Conservation (phyloP, 2,797 vertebrate species). For the Heteromormyrus szaboi region DNA sequence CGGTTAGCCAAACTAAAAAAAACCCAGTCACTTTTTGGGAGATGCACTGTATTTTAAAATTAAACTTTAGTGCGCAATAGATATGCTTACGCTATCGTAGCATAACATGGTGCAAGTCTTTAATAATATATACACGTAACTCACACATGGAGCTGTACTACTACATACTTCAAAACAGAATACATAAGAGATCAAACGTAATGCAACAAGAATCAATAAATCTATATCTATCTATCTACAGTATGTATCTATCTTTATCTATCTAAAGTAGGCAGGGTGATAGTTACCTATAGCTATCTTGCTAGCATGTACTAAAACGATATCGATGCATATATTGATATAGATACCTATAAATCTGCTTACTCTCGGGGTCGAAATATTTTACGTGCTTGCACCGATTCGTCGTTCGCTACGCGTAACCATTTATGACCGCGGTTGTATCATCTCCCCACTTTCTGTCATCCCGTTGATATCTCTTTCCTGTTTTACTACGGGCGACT, state of each 20-base stretch:
- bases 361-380: constrained; percentile 42
- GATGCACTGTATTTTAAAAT: constrained; percentile 56
- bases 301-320: constrained; percentile 13
- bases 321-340: constrained; percentile 31
- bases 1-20: not conserved
- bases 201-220: not conserved
- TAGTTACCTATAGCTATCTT: not conserved
- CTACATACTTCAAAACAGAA: not conserved
- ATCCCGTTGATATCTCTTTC: constrained; percentile 65
- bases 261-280: not conserved
- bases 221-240: constrained; percentile 15
- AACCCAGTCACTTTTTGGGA: not conserved
- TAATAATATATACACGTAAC: constrained; percentile 31
- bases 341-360: constrained; percentile 35
- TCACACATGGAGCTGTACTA: constrained; percentile 10
- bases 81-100: constrained; percentile 46
- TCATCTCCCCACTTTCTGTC: constrained; percentile 49
- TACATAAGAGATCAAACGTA: not conserved
- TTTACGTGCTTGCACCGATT: constrained; percentile 20
- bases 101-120: constrained; percentile 44
- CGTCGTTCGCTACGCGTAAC: constrained; percentile 29
- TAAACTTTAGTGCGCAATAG: constrained; percentile 59
- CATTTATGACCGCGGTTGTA: constrained; percentile 34
- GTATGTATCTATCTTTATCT: constrained; percentile 8
- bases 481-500: constrained; percentile 71